Conservation (phyloP, 2,797 vertebrate species). For the Neomorphus geoffroyi region DNA sequence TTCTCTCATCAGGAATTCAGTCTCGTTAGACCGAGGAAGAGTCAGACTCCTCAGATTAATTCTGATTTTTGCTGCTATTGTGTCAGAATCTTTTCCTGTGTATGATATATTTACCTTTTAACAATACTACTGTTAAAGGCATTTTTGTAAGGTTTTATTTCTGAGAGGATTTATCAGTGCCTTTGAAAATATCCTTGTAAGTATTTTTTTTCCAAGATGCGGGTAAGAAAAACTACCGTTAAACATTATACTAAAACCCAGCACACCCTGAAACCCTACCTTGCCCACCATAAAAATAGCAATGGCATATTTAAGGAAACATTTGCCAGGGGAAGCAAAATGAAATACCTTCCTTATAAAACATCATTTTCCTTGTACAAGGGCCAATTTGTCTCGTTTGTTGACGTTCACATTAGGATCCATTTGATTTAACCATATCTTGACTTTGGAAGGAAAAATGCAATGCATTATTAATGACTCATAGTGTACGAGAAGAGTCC, state of each 20-base stretch:
- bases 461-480: slow-evolving; percentile 59
- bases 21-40: neutral
- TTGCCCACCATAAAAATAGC: neutral
- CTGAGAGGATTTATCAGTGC: neutral
- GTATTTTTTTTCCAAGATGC: neutral
- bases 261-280: neutral
- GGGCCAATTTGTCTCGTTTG: slow-evolving; percentile 36
- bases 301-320: neutral
- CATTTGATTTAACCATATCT: slow-evolving; percentile 60
- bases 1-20: neutral
- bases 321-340: slow-evolving; percentile 9
- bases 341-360: slow-evolving; percentile 19
- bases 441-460: neutral
- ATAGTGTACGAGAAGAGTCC: slow-evolving; percentile 16
- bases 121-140: neutral
- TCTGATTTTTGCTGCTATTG: neutral
- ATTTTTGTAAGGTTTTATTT: neutral
- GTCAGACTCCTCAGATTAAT: neutral
- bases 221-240: neutral
- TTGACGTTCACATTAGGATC: slow-evolving; percentile 33
- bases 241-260: neutral
- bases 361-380: slow-evolving; percentile 9
- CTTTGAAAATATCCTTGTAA: neutral
- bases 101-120: neutral
- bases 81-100: neutral